Conservation (phyloP, 2,797 vertebrate species). For the Botia almorhae region DNA sequence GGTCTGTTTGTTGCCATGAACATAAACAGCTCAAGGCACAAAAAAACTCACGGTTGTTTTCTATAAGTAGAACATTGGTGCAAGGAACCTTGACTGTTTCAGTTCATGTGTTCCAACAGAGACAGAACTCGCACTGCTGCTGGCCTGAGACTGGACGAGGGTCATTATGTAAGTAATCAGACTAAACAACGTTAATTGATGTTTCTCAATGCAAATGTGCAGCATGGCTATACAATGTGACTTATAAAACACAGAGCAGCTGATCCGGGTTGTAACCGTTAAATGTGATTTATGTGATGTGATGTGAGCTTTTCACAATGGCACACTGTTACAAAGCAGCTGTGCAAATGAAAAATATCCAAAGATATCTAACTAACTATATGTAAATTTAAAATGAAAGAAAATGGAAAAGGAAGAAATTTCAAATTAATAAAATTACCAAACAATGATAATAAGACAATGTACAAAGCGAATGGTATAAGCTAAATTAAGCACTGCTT, state of each 20-base stretch:
- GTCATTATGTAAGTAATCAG: not conserved
- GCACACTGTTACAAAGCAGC: too few relatives aligned
- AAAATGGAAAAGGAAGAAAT: too few relatives aligned
- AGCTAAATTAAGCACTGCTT: not conserved
- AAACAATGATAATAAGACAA: too few relatives aligned
- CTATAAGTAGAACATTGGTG: slow-evolving; percentile 8
- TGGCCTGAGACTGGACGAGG: not conserved
- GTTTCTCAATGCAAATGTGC: not conserved
- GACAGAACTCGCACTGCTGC: not conserved
- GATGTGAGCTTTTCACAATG: too few relatives aligned
- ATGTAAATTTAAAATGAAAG: too few relatives aligned
- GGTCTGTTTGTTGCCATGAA: slow-evolving; percentile 32
- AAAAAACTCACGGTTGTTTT: slow-evolving; percentile 18
- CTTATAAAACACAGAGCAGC: not conserved
- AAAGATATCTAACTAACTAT: too few relatives aligned
- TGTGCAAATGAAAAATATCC: too few relatives aligned
- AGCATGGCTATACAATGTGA: not conserved
- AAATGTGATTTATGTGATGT: too few relatives aligned
- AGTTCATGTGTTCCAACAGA: not conserved
- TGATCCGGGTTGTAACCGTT: not conserved
- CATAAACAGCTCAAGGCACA: slow-evolving; percentile 23
- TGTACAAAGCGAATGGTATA: too few relatives aligned
- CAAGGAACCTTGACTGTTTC: not conserved
- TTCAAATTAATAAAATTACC: too few relatives aligned
- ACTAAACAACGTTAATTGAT: not conserved